Evolutionary conservation across 30 jellyfish, hydroid and myxozoan genomes (phyloP).

Genomic region (Aurelia aurita): DNA sequence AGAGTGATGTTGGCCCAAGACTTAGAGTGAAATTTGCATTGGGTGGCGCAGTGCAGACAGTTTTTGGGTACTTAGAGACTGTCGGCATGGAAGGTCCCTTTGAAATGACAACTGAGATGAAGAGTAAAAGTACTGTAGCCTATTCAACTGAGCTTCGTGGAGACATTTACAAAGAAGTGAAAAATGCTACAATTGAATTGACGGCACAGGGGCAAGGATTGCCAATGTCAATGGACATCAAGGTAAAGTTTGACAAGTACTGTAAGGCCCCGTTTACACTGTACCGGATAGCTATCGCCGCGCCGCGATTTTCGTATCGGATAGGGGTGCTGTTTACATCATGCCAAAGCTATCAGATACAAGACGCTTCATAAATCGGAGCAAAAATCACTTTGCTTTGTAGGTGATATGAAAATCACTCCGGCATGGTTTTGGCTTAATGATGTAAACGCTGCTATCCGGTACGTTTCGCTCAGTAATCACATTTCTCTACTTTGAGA

Average conservation of each 20-base stretch:
- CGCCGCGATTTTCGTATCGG: too few relatives aligned
- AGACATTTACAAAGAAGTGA: not conserved
- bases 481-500: too few relatives aligned
- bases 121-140: not conserved
- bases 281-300: too few relatives aligned
- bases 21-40: not conserved
- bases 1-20: not conserved
- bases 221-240: not conserved
- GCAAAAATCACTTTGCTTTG: too few relatives aligned
- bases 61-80: not conserved
- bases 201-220: not conserved
- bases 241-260: not conserved
- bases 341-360: too few relatives aligned
- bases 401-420: too few relatives aligned
- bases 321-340: too few relatives aligned
- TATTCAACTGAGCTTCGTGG: not conserved
- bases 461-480: too few relatives aligned
- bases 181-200: not conserved
- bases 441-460: too few relatives aligned
- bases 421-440: too few relatives aligned
- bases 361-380: too few relatives aligned
- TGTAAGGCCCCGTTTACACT: too few relatives aligned
- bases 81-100: constrained; percentile 10
- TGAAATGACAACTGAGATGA: not conserved
- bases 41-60: not conserved